Evolutionary conservation across 1,140 invertebrate genomes (phyloP), one percentile per base, ranked within the genome.

Genomic region (Drosophila pallidifrons): DNA sequence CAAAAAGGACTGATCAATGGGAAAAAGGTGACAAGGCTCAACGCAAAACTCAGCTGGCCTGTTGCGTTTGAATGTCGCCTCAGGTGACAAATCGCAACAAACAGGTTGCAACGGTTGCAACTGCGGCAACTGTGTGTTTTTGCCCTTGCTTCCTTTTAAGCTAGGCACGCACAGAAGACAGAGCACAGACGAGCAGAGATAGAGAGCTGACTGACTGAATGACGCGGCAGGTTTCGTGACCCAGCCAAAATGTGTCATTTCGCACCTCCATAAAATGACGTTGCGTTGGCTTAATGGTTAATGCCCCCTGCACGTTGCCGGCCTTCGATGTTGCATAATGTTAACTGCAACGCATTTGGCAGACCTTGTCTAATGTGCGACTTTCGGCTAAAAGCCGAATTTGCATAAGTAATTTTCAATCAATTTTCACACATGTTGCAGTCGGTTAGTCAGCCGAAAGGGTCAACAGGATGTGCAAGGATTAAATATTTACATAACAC

Each of bases 21-120:
- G 30, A 11, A 67, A 65, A 77, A 66, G 52, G 59, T 65, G 72
- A 61, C 75, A 51, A 7, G 67, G 71, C 67, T 65, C 28, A 79
- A 65, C 38, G 79, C 76, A 79, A 87, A 72, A 75, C 85, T 74
- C 78, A 86, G 81, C 75, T 89, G 85, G 74, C 63, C 71, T 77
- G 77, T 77, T 78, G 71, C 52, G 60, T 32, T 67, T 88, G 80
- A 88, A 88, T 88, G 85, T 83, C 81, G 66, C 85, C 85, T 89
- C 85, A 83, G 85, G 85, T 90, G 85, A 89, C 85, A 89, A 89
- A 89, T 89, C 78, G 81, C 75, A 78, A 75, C 60, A 75, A 38
- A 64, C 75, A 57, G 75, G 78, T 77, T 75, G 54, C 65, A 68
- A 25, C 20, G 20, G 45, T 67, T 35, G 51, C 72, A 74, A 38